Base-by-base conservation (phyloP, 2,113 vertebrate species). In the Mobula birostris region DNA sequence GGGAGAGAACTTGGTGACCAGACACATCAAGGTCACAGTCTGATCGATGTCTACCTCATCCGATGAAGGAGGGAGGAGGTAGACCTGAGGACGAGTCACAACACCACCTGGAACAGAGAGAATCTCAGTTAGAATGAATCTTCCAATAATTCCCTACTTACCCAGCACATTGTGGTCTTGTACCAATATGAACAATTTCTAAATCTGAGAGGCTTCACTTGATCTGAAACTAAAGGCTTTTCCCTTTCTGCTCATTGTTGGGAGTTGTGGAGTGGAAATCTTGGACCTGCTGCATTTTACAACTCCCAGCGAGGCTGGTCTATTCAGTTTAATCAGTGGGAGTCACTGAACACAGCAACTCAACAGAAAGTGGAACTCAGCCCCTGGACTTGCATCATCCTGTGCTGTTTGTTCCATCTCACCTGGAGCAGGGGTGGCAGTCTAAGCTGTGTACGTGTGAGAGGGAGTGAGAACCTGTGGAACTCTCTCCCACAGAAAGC, bases 61-160 rank as follows among this genome's bases (percentile, higher is more conserved):
- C 6, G 72, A 2, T 0, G 95, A 56, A 0, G 96, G 96, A 0
- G 96, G 85, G 77, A 95, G 94, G 94, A 96, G 0, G 1, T 95
- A 96, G 76, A 97, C 78, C 0, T 94, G 7, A 0, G 96, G 97
- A 29, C 11, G 58, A 32, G 58, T 88, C 85, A n/a, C 63, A 66
- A 63, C 29, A 0, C 58, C 85, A 66, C 14, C 85, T 88, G 58
- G 63, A 66, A 5, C 12, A n/a, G 14, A 61, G 58, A 48, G 48
- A 48, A 48, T 48, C 48, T 88, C n/a, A 88, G 48, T 48, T 48
- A 48, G 85, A 66, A 58, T 66, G 27, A 12, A 15, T 66, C 48
- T 58, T 27, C 12, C 83, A 9, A 9, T 85, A 21, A 9, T 56
- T 56, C 48, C 27, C 58, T 29, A 21, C 27, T 85, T 29, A 85